Conservation (phyloP, 2,113 vertebrate species). For the Cyanoderma ruficeps region DNA sequence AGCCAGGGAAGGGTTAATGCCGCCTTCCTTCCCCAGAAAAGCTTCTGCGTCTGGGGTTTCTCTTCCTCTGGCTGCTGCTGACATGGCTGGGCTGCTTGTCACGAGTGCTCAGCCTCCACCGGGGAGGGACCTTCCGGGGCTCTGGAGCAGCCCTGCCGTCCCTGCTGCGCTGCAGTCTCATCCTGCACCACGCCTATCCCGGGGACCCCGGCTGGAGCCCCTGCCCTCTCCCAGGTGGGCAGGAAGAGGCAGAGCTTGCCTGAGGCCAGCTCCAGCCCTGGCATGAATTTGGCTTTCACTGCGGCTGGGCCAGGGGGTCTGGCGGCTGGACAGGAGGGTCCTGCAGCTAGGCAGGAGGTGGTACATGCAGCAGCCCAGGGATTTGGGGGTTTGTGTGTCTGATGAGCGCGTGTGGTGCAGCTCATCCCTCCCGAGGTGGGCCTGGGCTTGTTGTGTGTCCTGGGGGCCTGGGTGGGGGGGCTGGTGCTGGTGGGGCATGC, state of each 20-base stretch:
- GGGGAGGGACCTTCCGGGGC: background rate
- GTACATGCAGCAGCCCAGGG: background rate
- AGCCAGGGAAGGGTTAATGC: background rate
- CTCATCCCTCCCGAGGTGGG: accelerated
- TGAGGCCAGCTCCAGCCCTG: background rate
- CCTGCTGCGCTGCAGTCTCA: background rate
- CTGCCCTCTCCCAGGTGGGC: background rate
- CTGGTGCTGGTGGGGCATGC: accelerated
- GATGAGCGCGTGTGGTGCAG: accelerated
- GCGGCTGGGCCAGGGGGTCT: accelerated
- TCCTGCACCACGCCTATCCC: background rate
- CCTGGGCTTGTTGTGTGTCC: background rate
- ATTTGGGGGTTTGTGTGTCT: background rate
- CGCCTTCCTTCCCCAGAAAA: conserved; percentile 36
- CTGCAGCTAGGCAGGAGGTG: background rate
- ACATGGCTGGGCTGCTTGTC: background rate
- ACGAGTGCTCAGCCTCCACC: background rate
- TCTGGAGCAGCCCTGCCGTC: accelerated
- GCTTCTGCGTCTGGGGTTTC: conserved; percentile 37
- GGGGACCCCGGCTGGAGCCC: background rate
- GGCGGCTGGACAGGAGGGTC: background rate
- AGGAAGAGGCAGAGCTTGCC: background rate
- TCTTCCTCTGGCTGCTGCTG: conserved; percentile 54
- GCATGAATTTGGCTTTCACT: background rate
- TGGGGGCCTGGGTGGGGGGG: background rate